These are phyloP conservation scores for Elephas maximus DNA, from an alignment of 2,113 vertebrate species.

Conservation along the genomic window DNA sequence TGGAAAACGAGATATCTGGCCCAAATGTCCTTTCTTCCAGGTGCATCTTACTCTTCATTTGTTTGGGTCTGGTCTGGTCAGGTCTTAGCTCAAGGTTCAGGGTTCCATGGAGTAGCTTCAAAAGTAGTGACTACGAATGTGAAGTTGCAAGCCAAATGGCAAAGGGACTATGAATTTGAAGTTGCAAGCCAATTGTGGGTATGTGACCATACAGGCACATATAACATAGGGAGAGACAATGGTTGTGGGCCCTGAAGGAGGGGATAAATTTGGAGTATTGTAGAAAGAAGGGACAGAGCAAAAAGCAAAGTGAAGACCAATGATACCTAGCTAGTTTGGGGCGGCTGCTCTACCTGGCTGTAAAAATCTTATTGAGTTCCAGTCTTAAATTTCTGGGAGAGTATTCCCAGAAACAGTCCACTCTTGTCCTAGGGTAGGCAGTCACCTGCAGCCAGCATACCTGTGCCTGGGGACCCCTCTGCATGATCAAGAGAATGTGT, in stretches of 20 bases:
- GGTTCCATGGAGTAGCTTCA: background rate
- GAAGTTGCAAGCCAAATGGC: background rate
- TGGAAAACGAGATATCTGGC: background rate
- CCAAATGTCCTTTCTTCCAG: background rate
- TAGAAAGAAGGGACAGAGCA: background rate
- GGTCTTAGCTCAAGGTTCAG: background rate
- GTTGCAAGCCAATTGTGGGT: background rate
- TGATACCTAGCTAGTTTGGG: background rate
- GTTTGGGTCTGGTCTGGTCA: background rate
- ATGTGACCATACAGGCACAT: background rate
- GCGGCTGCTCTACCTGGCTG: background rate
- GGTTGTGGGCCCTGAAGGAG: background rate
- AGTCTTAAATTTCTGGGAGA: background rate
- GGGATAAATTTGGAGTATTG: background rate
- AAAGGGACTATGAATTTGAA: background rate
- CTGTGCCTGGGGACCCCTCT: background rate
- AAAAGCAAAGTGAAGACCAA: background rate
- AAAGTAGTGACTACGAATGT: background rate
- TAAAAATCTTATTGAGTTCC: background rate
- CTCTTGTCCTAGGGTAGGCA: background rate
- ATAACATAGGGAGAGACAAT: background rate
- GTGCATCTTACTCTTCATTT: background rate
- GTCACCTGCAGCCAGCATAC: background rate
- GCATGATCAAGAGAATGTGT: no score
- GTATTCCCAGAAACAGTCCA: background rate